A percentile compares a stretch with the other conserved stretches of the same genome.
Evolutionary conservation across 2,888 invertebrate species (phyloP).

Genomic region (Colletes collaris): DNA sequence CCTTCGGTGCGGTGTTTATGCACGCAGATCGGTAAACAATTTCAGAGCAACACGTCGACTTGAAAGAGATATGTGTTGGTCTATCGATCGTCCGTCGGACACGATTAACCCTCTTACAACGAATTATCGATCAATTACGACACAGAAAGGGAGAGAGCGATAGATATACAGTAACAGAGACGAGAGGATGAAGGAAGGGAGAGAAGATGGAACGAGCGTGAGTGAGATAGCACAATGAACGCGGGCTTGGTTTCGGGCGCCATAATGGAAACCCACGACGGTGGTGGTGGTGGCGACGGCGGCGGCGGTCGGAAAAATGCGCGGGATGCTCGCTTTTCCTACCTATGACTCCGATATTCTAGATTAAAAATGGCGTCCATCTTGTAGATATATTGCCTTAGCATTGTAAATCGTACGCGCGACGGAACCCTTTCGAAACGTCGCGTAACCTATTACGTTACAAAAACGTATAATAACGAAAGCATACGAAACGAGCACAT

Average conservation of each 20-base stretch:
- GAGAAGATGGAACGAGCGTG: conserved; percentile 41
- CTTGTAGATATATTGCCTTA: conserved; percentile 1
- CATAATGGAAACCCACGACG: conserved; percentile 69
- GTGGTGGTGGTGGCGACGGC: conserved; percentile 44
- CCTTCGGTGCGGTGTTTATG: conserved; percentile 70
- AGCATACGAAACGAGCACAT: conserved; percentile 66
- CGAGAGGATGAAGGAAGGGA: conserved; percentile 27
- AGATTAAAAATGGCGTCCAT: conserved; percentile 71
- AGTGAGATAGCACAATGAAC: conserved; percentile 61
- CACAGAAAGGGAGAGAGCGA: conserved; percentile 50
- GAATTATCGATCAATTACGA: conserved; percentile 76
- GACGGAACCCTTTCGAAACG: not conserved
- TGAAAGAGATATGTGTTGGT: conserved; percentile 61
- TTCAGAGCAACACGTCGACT: conserved; percentile 68
- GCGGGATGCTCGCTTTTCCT: conserved; percentile 76
- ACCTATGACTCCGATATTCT: conserved; percentile 35
- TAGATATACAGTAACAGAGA: not conserved
- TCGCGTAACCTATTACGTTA: not conserved
- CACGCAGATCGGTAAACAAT: conserved; percentile 74
- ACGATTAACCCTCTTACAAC: conserved; percentile 66
- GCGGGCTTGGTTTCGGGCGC: conserved; percentile 74
- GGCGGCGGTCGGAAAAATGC: conserved; percentile 76
- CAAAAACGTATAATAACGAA: conserved; percentile 13
- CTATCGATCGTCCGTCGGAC: conserved; percentile 68
- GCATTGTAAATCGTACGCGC: not conserved